These are phyloP conservation scores for Thunnus albacares DNA, from an alignment of 2,797 vertebrate species.

Conservation along the genomic window DNA sequence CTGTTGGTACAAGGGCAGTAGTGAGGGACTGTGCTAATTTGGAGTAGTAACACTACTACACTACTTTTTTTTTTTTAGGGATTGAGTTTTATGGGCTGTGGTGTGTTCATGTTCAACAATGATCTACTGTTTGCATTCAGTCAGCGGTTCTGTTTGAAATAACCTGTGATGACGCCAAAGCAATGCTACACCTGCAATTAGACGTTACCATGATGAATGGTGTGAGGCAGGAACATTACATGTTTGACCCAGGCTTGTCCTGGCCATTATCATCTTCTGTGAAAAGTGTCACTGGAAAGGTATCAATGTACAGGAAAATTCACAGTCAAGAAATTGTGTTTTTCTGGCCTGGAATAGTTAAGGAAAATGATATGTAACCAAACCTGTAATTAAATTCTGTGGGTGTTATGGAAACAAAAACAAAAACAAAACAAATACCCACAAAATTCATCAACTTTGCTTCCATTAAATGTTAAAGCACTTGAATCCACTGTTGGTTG, in stretches of 20 bases:
- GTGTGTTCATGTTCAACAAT: slow-evolving; percentile 64
- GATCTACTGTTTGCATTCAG: slow-evolving; percentile 67
- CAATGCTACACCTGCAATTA: slow-evolving; percentile 79
- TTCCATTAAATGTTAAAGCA: slow-evolving; percentile 10
- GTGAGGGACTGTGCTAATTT: slow-evolving; percentile 22
- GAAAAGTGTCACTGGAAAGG: slow-evolving; percentile 34
- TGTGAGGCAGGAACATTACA: slow-evolving; percentile 58
- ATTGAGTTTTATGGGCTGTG: slow-evolving; percentile 48
- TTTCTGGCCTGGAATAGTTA: neutral
- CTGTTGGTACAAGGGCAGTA: neutral
- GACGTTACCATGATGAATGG: slow-evolving; percentile 54
- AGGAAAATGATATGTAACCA: slow-evolving; percentile 19
- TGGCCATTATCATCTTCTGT: slow-evolving; percentile 46
- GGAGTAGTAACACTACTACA: slow-evolving; percentile 56
- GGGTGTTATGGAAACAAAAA: neutral
- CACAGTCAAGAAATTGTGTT: slow-evolving; percentile 8
- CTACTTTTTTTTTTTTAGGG: slow-evolving; percentile 58
- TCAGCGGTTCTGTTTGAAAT: slow-evolving; percentile 66
- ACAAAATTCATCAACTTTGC: slow-evolving; percentile 19
- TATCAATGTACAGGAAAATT: slow-evolving; percentile 19
- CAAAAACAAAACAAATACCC: neutral
- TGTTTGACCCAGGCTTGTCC: slow-evolving; percentile 56
- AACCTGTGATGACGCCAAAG: slow-evolving; percentile 56
- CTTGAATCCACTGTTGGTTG: neutral
- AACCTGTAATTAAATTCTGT: neutral